Evolutionary conservation across 2,888 invertebrate species (phyloP).

Genomic region (Plebejus melissa): DNA sequence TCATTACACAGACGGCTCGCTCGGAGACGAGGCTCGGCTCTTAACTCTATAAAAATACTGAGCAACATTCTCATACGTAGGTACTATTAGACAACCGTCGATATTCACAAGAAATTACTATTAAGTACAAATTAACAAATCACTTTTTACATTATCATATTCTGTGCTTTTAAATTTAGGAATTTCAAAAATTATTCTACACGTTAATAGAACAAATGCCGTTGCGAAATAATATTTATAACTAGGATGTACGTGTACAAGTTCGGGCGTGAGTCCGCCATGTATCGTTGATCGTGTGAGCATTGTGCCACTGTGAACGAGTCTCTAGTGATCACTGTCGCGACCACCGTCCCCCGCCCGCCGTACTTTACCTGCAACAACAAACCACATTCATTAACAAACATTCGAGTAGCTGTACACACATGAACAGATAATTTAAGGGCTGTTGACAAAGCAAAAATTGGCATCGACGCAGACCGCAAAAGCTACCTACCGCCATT

Average conservation of each 20-base stretch:
- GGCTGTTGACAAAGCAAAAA: background rate
- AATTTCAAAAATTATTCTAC: constrained; percentile 55
- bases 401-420: background rate
- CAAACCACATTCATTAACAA: constrained; percentile 37
- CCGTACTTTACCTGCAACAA: constrained; percentile 74
- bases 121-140: constrained; percentile 53
- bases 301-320: constrained; percentile 64
- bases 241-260: constrained; percentile 7
- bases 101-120: constrained; percentile 55
- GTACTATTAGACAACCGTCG: constrained; percentile 52
- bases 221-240: constrained; percentile 30
- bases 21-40: constrained; percentile 63
- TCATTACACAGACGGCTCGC: constrained; percentile 51
- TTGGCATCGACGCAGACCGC: background rate
- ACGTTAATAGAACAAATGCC: constrained; percentile 52
- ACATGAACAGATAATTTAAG: background rate
- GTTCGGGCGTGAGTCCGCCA: constrained; percentile 32
- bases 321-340: constrained; percentile 50
- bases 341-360: constrained; percentile 53
- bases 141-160: constrained; percentile 55
- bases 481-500: background rate
- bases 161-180: constrained; percentile 59
- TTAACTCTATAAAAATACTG: constrained; percentile 77
- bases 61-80: constrained; percentile 68
- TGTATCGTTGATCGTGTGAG: constrained; percentile 45